These are phyloP conservation scores for Leistus spinibarbis DNA, from an alignment of 2,888 invertebrate genomes.

Conservation along the genomic window DNA sequence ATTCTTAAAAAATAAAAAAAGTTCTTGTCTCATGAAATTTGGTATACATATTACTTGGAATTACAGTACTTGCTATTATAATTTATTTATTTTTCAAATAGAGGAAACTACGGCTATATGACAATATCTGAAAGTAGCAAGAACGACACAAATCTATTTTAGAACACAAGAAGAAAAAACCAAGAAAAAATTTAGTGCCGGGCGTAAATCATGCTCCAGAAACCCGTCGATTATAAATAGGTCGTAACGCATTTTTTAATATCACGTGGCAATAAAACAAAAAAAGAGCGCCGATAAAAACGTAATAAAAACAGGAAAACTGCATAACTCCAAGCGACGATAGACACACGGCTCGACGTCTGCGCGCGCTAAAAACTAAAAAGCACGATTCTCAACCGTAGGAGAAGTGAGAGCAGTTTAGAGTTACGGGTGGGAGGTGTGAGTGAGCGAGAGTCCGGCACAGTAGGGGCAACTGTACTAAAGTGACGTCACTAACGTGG, in stretches of 20 bases:
- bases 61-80: too few relatives aligned
- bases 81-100: too few relatives aligned
- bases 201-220: constrained; percentile 31
- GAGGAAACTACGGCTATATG: too few relatives aligned
- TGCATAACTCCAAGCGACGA: constrained; percentile 25
- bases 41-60: too few relatives aligned
- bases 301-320: constrained; percentile 32
- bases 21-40: too few relatives aligned
- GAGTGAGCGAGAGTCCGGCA: constrained; percentile 1
- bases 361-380: constrained; percentile 6
- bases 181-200: constrained; percentile 21
- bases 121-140: background rate
- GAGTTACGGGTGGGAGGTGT: constrained; percentile 8
- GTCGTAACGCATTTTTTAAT: constrained; percentile 38
- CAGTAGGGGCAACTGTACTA: constrained; percentile 50
- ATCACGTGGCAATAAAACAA: constrained; percentile 38
- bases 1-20: too few relatives aligned
- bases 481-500: constrained; percentile 58
- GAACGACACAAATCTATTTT: background rate
- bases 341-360: constrained; percentile 43
- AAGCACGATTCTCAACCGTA: constrained; percentile 52
- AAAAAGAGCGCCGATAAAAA: constrained; percentile 37
- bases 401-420: constrained; percentile 48
- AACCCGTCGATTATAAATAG: constrained; percentile 39
- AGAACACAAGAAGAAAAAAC: background rate